Percentiles rank a stretch among this genome's conserved stretches.
Evolutionary conservation across 2,113 vertebrate species (phyloP).

Genomic region (Gulo gulo): DNA sequence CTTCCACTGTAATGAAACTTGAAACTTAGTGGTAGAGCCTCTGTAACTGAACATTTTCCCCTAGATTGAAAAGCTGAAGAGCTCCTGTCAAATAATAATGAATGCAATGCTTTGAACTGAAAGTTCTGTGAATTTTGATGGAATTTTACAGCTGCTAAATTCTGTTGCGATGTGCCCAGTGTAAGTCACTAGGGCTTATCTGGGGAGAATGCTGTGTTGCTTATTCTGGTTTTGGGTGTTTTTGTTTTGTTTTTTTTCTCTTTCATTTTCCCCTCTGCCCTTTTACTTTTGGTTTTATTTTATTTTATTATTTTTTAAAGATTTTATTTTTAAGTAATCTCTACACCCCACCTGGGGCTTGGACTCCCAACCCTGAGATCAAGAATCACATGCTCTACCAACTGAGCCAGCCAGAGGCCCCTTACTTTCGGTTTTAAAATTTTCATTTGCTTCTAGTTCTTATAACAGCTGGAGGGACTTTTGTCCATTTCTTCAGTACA

Average conservation of each 20-base stretch:
- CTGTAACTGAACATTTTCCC: neutral
- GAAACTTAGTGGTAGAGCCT: neutral
- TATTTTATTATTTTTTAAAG: neutral
- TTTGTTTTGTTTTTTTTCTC: neutral
- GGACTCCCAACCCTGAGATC: neutral
- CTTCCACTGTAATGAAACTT: neutral
- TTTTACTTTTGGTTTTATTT: neutral
- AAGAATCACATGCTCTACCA: neutral
- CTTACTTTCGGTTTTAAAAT: neutral
- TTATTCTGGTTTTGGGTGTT: neutral
- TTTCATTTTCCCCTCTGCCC: neutral
- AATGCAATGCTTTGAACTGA: conserved; percentile 42
- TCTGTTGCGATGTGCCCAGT: rapidly evolving
- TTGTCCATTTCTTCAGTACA: neutral
- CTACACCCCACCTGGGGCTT: neutral
- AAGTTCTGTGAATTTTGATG: rapidly evolving
- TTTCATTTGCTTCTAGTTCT: neutral
- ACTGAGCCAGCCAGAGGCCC: neutral
- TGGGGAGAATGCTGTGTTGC: neutral
- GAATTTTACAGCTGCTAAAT: neutral
- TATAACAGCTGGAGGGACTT: neutral
- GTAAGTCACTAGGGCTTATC: neutral
- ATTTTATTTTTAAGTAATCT: neutral
- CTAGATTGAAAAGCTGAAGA: conserved; percentile 32
- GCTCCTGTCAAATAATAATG: conserved; percentile 59